These are phyloP conservation scores for Leucoptera coffeella DNA, from an alignment of 2,888 invertebrate species.

Conservation along the genomic window DNA sequence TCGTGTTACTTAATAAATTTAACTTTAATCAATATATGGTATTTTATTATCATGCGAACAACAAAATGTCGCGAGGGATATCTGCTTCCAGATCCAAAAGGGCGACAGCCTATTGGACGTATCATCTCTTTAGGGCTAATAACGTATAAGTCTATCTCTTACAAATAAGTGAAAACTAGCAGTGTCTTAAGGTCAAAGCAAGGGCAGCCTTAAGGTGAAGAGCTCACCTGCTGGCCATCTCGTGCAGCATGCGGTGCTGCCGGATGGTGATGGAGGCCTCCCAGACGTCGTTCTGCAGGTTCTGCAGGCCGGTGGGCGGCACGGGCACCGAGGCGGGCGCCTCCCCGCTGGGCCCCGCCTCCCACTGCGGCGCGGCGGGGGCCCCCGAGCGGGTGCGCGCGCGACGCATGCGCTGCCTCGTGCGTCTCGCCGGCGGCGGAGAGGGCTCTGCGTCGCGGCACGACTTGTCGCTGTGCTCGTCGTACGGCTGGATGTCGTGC, in stretches of 20 bases:
- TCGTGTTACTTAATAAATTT: too few relatives aligned
- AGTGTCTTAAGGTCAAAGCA: too few relatives aligned
- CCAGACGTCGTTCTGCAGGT: constrained; percentile 58
- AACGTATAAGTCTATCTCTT: too few relatives aligned
- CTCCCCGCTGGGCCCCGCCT: not conserved
- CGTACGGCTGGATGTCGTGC: constrained; percentile 80
- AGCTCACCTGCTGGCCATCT: constrained; percentile 43
- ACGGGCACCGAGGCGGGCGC: constrained; percentile 1
- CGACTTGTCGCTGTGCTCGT: constrained; percentile 16
- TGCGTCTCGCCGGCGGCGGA: constrained; percentile 10
- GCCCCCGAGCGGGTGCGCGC: constrained; percentile 4
- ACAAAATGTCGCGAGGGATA: too few relatives aligned
- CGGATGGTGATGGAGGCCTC: constrained; percentile 61
- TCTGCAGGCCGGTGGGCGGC: constrained; percentile 4
- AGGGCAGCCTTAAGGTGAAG: too few relatives aligned
- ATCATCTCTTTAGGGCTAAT: too few relatives aligned
- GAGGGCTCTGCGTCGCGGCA: constrained; percentile 16
- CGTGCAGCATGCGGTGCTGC: constrained; percentile 54
- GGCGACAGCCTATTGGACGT: too few relatives aligned
- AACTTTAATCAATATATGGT: too few relatives aligned
- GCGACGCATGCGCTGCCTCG: constrained; percentile 6
- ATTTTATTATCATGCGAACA: too few relatives aligned
- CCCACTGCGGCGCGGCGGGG: constrained; percentile 1
- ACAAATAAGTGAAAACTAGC: too few relatives aligned
- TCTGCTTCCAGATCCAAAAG: too few relatives aligned